Base-by-base conservation (phyloP, 2,888 invertebrate genomes). In the Hylaea fasciaria region DNA sequence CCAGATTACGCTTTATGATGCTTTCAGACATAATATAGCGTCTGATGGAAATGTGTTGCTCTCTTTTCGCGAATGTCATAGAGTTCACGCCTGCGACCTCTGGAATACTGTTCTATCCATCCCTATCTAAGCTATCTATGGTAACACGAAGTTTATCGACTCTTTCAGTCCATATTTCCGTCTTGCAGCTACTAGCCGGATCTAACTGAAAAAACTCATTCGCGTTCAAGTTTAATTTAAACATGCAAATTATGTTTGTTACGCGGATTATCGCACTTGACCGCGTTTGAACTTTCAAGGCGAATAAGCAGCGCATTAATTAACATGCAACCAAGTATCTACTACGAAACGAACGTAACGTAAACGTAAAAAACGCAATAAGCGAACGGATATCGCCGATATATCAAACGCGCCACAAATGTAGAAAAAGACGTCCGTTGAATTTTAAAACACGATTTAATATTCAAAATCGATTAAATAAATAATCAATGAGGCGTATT, bases 401-500 rank as follows among this genome's bases (percentile, higher is more conserved):
- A 68, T 68, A 69, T 70, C 65, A 68, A 62, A 40, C 49, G 16
- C 53, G 45, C 53, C 56, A 64, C 68, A 66, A 69, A 64, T 59
- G 62, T 49, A 64, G 64, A 69, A 69, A 71, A 65, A 68, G 50
- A 64, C 44, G 65, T 53, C 62, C 35, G 64, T 53, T 70, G 65
- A 69, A 71, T 71, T 69, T 65, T 66, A 63, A 72, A 73, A 49
- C 14, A 61, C 57, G 32, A 57, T 69, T 71, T 65, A 66, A 51
- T 64, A 71, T 72, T 70, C 71, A 64, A 66, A 68, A 73, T 72
- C 65, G 68, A 72, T 69, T 69, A 69, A 67, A 70, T 69, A 69
- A 66, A 70, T 68, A 73, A 69, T 67, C 72, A 73, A 72, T 69
- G 73, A 70, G 68, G 66, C 69, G 66, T 68, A 68, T 63, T 68